Evolutionary conservation across 2,113 vertebrate genomes (phyloP), one percentile per base, ranked within the genome.

Genomic region (Microcebus jonahi): DNA sequence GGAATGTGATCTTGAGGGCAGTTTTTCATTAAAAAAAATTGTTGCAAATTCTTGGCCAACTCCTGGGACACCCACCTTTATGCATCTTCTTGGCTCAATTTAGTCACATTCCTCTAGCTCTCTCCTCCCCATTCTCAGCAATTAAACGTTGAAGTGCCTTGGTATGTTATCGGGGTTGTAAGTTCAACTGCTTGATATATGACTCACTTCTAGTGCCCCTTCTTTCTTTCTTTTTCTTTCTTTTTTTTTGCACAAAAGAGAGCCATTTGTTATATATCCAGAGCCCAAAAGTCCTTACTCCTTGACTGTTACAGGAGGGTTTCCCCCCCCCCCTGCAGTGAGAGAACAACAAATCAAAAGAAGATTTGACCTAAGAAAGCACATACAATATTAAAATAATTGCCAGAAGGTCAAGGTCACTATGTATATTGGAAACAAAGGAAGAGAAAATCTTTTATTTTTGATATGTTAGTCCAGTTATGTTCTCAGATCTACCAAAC

Each of bases 151-250:
- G 88, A 92, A 93, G 65, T 85, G 75, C 96, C 75, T 96, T 92
- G 90, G 53, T 97, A 80, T 91, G 84, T 97, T 97, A 97, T 79
- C 50, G 2, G 92, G 90, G 94, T 96, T 97, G 75, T 68, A 94
- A 96, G 97, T 97, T 97, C 92, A 97, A 36, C 92, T 96, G 90
- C 81, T 88, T 96, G 94, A 96, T 97, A 39, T 90, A 93, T 97
- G 96, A 95, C 96, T 97, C 95, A 93, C 80, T 97, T 95, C 71
- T 61, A 65, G 45, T 88, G 80, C 90, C 91, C 85, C 85, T 82
- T 85, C 34, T 61, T 50, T 70, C 23, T 65, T 79, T 61, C 34
- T 13, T n/a, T 23, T 27, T 20, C 21, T 18, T 13, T n/a, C n/a
- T n/a, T n/a, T n/a, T n/a, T n/a, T n/a, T n/a, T 31, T 42, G 48